Base-by-base conservation (phyloP, 2,888 invertebrate species). In the Drosophila anomalata region DNA sequence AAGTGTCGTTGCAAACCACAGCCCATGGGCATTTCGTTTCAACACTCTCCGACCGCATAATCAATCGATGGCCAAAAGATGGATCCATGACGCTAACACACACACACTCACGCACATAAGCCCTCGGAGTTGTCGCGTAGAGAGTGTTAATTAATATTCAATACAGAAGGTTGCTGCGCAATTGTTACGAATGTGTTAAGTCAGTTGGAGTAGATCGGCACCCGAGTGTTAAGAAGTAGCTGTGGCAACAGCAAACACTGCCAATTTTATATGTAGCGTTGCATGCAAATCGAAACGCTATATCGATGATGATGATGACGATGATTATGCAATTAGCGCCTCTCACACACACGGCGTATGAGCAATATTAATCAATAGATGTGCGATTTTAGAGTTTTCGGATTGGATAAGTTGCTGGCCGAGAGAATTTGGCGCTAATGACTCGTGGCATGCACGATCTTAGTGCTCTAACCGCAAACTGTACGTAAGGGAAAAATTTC, bases 181-280 rank as follows among this genome's bases (percentile, higher is more conserved):
- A 80, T 86, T 88, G 88, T 86, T 86, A 86, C 77, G 86, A 73
- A 77, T 86, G 83, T 86, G 85, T 74, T 74, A 83, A 86, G 76
- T 80, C 78, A 55, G 59, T 69, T 48, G 52, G 47, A 52, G 53
- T 54, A 57, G 20, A 57, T 3, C 57, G 17, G 51, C 55, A 51
- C 44, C n/a, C 14, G 51, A 55, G 77, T 79, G 77, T 62, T 75
- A 82, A 86, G 81, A 81, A 81, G 86, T 71, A 33, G 53, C 54
- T 47, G 53, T 52, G 70, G 63, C 50, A 63, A 52, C 68, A 63
- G 36, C 47, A 59, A 41, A 31, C 41, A 17, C 9, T 42, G 31
- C 7, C 46, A 58, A 4, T 39, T 22, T 50, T 20, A 42, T 52
- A 22, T 44, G 24, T 56, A 57, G 51, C 54, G 66, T 70, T 76